Percentiles rank a stretch among this genome's conserved stretches.
phyloP scores from a whole-genome alignment of 2,888 invertebrate species.

The Crepidodera aurea region DNA sequence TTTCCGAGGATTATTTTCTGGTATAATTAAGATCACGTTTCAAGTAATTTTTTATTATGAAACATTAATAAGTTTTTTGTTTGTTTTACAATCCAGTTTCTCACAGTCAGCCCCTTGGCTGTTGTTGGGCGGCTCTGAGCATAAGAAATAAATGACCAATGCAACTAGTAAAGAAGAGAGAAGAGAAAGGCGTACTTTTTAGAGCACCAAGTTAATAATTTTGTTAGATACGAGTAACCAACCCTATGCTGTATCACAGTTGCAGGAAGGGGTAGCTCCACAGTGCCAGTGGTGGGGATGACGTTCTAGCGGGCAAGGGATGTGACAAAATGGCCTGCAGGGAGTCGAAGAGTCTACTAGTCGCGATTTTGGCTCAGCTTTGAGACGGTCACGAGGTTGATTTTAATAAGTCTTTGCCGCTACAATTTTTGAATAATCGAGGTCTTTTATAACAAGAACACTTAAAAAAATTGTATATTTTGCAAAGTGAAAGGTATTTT shows the following conservation, averaged over 20 bases:
- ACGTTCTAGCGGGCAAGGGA: conserved; percentile 58
- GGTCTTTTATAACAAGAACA: no score
- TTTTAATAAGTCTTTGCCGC: conserved; percentile 11
- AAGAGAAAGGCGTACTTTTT: conserved; percentile 20
- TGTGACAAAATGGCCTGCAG: conserved; percentile 71
- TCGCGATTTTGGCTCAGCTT: conserved; percentile 51
- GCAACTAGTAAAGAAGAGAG: not conserved
- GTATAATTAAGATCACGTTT: no score
- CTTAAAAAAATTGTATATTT: not conserved
- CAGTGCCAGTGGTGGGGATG: conserved; percentile 55
- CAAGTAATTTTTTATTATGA: no score
- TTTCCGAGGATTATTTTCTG: no score
- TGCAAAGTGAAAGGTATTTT: not conserved
- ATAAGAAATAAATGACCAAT: not conserved
- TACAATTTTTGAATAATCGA: not conserved
- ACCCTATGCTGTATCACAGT: conserved; percentile 33
- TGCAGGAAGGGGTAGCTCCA: conserved; percentile 49
- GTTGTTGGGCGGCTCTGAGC: not conserved
- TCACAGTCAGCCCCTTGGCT: no score
- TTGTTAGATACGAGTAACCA: conserved; percentile 37
- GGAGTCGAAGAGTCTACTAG: conserved; percentile 59
- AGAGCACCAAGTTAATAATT: conserved; percentile 43
- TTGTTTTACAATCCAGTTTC: no score
- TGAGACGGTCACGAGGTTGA: conserved; percentile 23
- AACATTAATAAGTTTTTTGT: no score